Percentiles rank a stretch among this genome's conserved stretches.
Conservation (phyloP, 2,888 invertebrate genomes). For the Nipponacmea schrenckii region DNA sequence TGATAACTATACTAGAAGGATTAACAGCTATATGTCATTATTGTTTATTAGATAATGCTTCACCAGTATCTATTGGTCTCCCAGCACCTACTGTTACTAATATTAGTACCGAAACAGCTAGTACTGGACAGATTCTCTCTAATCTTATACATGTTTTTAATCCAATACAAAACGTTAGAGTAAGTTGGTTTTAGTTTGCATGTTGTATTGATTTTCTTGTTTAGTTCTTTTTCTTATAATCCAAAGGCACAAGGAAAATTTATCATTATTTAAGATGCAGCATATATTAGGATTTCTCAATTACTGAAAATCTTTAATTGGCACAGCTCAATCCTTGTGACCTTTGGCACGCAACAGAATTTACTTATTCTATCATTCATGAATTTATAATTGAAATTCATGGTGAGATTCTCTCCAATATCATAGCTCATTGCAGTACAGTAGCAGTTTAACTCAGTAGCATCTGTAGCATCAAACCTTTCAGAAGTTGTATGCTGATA, state of each 20-base stretch:
- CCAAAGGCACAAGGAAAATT: too few relatives aligned
- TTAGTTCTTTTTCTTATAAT: too few relatives aligned
- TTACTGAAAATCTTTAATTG: not conserved
- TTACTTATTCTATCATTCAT: too few relatives aligned
- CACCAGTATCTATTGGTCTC: conserved; percentile 62
- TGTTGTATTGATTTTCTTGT: not conserved
- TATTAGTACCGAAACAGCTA: conserved; percentile 62
- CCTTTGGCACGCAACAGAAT: too few relatives aligned
- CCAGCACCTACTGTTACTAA: conserved; percentile 64
- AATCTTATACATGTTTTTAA: conserved; percentile 85
- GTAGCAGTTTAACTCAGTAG: too few relatives aligned
- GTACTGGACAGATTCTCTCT: conserved; percentile 78
- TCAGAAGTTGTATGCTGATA: too few relatives aligned
- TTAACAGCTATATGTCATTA: conserved; percentile 83
- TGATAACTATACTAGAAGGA: conserved; percentile 81
- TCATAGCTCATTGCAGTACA: too few relatives aligned
- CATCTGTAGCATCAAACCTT: too few relatives aligned
- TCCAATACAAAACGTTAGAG: conserved; percentile 70
- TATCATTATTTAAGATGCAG: not conserved
- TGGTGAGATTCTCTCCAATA: too few relatives aligned
- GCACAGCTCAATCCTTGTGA: too few relatives aligned
- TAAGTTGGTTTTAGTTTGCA: conserved; percentile 31
- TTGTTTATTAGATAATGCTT: conserved; percentile 76
- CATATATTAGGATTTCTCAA: not conserved
- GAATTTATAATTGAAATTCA: too few relatives aligned